Base-by-base conservation (phyloP, 2,797 vertebrate species). In the Tenualosa ilisha region DNA sequence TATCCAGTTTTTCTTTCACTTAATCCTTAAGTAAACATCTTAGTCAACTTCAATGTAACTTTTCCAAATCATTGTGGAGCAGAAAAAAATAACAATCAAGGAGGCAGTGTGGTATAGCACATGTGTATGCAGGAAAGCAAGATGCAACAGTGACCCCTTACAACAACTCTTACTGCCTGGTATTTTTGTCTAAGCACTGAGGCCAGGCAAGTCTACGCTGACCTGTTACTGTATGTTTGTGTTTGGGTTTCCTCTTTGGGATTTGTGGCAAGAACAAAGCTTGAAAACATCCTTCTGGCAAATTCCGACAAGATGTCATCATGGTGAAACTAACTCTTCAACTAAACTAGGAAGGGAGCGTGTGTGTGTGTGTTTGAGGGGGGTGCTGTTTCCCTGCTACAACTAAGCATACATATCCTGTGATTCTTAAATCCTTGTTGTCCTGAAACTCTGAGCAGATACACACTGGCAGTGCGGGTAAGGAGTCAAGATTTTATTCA, bases 281-380 rank as follows among this genome's bases (percentile, higher is more conserved):
- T 59, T 26, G 8, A 83, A 54, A 83, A 59, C 26, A 81, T 53
- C 37, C 84, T 81, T 53, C 22, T 84, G 72, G 68, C 84, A 75
- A 53, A 84, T 72, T 53, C 51, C 72, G 46, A 24, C 24, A 3
- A 59, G 50, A 37, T 81, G 51, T 26, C n/a, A 72, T 72, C 9
- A 40, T n/a, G 61, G 22, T 61, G n/a, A 61, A 79, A 79, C 43
- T 31, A 75, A 43, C 31, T 75, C 13, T 37, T 43, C 31, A 37
- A 17, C 31, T 79, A 6, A 40, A 79, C 37, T 1, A n/a, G 2
- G n/a, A 8, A 9, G 59, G 22, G 59, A 49, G 1, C 3, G 46
- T 49, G 46, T 49, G 46, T 49, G 46, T 49, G 46, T 49, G 46
- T 49, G 4, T 49, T 49, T 22, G 53, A 11, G 22, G 56, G 7